phyloP scores from a whole-genome alignment of 2,113 vertebrate species.

The Antennarius striatus region DNA sequence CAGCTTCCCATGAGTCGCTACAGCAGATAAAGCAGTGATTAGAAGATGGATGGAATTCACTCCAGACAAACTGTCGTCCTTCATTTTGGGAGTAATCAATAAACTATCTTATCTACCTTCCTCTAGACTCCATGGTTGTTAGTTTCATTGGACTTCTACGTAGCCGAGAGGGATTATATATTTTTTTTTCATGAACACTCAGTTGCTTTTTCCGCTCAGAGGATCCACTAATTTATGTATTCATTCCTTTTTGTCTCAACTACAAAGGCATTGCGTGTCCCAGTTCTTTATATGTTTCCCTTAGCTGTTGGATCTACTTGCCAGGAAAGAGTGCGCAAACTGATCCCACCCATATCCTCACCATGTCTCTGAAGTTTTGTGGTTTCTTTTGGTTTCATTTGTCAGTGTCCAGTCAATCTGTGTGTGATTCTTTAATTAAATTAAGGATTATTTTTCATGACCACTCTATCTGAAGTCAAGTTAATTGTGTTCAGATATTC shows the following conservation, averaged over 20 bases:
- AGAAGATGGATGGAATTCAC: too few species aligned
- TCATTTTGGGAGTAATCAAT: slow-evolving; percentile 54
- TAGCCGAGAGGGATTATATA: slow-evolving; percentile 44
- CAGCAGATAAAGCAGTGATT: too few species aligned
- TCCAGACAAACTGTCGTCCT: slow-evolving; percentile 38
- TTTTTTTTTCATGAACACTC: slow-evolving; percentile 44
- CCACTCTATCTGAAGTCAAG: not conserved
- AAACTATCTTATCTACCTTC: slow-evolving; percentile 48
- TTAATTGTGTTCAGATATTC: not conserved
- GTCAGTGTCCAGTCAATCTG: slow-evolving; percentile 18
- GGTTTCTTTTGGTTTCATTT: slow-evolving; percentile 1
- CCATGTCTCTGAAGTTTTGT: slow-evolving; percentile 7
- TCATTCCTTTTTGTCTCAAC: slow-evolving; percentile 77
- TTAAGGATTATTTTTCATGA: not conserved
- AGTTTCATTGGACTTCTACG: slow-evolving; percentile 46
- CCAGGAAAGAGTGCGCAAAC: slow-evolving; percentile 36
- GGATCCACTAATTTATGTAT: slow-evolving; percentile 76
- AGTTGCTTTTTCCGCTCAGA: slow-evolving; percentile 56
- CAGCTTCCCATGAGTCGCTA: too few species aligned
- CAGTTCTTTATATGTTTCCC: slow-evolving; percentile 68
- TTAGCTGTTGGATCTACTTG: slow-evolving; percentile 55
- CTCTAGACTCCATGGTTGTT: slow-evolving; percentile 34
- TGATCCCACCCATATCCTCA: slow-evolving; percentile 20
- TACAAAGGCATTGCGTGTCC: slow-evolving; percentile 72
- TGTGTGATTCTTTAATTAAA: not conserved